These are phyloP conservation scores for Parambassis ranga DNA, from an alignment of 2,797 vertebrate genomes.

Conservation along the genomic window DNA sequence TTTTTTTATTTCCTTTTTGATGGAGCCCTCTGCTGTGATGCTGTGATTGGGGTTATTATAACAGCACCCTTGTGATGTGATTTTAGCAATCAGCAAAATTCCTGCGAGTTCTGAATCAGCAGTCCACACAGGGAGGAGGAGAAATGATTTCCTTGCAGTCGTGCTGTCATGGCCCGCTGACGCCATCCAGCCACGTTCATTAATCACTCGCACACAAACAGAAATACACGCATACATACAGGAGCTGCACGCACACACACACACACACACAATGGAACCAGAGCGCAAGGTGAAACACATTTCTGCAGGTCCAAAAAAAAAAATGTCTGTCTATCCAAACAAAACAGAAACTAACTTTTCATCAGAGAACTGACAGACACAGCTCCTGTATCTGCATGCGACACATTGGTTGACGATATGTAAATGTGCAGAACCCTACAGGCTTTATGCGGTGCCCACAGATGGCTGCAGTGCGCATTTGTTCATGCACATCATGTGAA, in stretches of 20 bases:
- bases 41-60: constrained; percentile 60
- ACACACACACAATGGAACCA: not conserved
- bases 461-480: constrained; percentile 64
- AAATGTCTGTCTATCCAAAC: too few species aligned
- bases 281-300: not conserved
- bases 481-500: constrained; percentile 50
- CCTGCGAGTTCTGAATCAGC: constrained; percentile 69
- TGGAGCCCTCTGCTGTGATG: constrained; percentile 23
- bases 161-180: constrained; percentile 69
- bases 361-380: too few species aligned
- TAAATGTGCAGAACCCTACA: constrained; percentile 46
- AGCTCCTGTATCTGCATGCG: constrained; percentile 5
- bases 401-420: constrained; percentile 25
- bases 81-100: constrained; percentile 68
- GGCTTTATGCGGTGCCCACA: constrained; percentile 54
- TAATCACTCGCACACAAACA: constrained; percentile 62
- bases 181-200: constrained; percentile 64
- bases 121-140: constrained; percentile 36
- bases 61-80: constrained; percentile 43
- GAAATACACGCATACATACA: not conserved
- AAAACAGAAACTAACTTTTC: not conserved
- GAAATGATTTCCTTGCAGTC: constrained; percentile 66
- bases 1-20: constrained; percentile 33
- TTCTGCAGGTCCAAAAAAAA: constrained; percentile 10
- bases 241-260: not conserved